Percentiles rank a stretch among this genome's conserved stretches.
phyloP scores from a whole-genome alignment of 2,113 vertebrate species.

The Lampris incognitus region DNA sequence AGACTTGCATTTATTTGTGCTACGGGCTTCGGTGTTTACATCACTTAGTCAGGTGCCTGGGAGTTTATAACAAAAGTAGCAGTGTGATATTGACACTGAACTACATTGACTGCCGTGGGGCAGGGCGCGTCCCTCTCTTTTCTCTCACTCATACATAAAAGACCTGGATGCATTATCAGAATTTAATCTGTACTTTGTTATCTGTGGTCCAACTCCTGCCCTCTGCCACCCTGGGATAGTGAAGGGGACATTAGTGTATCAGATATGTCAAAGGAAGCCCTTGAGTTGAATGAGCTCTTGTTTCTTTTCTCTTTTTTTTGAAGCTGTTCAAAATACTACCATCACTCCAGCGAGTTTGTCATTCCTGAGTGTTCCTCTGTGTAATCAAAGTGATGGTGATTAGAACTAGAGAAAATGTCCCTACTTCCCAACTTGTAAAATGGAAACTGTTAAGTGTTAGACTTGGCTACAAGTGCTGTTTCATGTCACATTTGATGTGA shows the following conservation, averaged over 20 bases:
- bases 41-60: slow-evolving; percentile 55
- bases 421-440: background rate
- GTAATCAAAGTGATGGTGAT: slow-evolving; percentile 13
- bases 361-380: background rate
- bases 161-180: slow-evolving; percentile 44
- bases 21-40: slow-evolving; percentile 43
- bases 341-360: slow-evolving; percentile 7
- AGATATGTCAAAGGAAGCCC: background rate
- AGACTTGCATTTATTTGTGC: slow-evolving; percentile 56
- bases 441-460: background rate
- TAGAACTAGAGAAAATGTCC: slow-evolving; percentile 13
- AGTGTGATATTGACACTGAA: slow-evolving; percentile 70
- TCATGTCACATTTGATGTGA: slow-evolving; percentile 46
- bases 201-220: slow-evolving; percentile 42
- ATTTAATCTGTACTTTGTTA: slow-evolving; percentile 51
- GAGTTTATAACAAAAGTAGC: slow-evolving; percentile 53
- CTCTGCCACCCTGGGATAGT: background rate
- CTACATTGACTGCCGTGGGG: slow-evolving; percentile 69
- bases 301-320: slow-evolving; percentile 15
- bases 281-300: slow-evolving; percentile 22
- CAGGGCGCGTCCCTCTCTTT: slow-evolving; percentile 68
- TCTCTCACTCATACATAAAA: slow-evolving; percentile 36
- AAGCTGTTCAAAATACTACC: slow-evolving; percentile 9
- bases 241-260: background rate
- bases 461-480: slow-evolving; percentile 40